These are phyloP conservation scores for Megalopta genalis DNA, from an alignment of 1,140 invertebrate species.

Conservation along the genomic window DNA sequence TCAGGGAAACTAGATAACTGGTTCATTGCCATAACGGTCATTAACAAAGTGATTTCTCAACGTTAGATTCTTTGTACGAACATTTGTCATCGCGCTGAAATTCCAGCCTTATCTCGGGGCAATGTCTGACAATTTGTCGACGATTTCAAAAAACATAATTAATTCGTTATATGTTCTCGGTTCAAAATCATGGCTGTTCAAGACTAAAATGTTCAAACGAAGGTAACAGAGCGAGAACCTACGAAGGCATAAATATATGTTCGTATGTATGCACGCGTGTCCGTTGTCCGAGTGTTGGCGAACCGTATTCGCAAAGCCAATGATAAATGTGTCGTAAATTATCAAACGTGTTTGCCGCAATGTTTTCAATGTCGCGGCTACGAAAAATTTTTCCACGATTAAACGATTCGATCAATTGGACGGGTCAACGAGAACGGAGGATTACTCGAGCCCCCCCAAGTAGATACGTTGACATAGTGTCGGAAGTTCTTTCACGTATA, in stretches of 20 bases:
- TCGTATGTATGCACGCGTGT: too few species aligned
- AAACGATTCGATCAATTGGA: conserved; percentile 57
- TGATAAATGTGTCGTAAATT: neutral
- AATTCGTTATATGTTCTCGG: too few species aligned
- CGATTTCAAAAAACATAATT: too few species aligned
- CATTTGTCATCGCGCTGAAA: neutral
- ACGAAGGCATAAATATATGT: too few species aligned
- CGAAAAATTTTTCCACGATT: conserved; percentile 56
- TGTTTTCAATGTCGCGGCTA: neutral
- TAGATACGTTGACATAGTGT: conserved; percentile 43
- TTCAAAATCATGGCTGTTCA: too few species aligned
- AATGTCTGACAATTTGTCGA: neutral
- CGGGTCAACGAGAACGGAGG: conserved; percentile 55
- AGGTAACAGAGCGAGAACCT: too few species aligned
- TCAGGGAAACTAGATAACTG: neutral
- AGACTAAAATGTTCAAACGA: too few species aligned
- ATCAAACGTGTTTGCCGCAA: neutral
- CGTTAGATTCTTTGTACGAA: neutral
- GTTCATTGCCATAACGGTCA: conserved; percentile 7
- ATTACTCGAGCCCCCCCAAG: conserved; percentile 48
- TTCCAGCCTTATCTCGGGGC: neutral
- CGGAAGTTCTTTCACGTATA: neutral
- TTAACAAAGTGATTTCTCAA: neutral
- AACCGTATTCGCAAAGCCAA: too few species aligned
- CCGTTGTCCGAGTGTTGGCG: too few species aligned